These are phyloP conservation scores for Coelopa frigida DNA, from an alignment of 1,140 invertebrate species.

Conservation along the genomic window DNA sequence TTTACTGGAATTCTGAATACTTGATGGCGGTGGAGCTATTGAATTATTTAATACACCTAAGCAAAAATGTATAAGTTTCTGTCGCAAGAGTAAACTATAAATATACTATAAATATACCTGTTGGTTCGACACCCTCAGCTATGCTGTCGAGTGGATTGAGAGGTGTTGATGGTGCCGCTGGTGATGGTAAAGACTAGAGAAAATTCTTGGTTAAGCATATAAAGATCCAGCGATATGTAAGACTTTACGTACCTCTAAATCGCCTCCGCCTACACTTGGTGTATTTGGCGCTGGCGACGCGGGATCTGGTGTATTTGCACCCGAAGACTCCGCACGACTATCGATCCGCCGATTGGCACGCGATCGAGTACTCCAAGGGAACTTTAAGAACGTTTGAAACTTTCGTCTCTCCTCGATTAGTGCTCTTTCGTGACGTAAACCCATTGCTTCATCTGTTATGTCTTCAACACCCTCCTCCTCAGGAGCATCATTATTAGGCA, in stretches of 20 bases:
- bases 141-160: conserved; percentile 43
- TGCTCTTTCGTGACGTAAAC: conserved; percentile 60
- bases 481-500: background rate
- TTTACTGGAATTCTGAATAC: conserved; percentile 23
- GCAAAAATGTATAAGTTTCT: background rate
- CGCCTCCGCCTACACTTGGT: conserved; percentile 16
- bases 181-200: conserved; percentile 46
- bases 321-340: conserved; percentile 61
- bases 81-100: background rate
- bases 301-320: conserved; percentile 64
- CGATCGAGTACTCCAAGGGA: conserved; percentile 53
- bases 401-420: conserved; percentile 73
- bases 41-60: background rate
- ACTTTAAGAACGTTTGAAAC: conserved; percentile 64
- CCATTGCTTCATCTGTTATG: conserved; percentile 62
- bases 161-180: conserved; percentile 48
- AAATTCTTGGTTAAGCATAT: no score
- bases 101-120: no score
- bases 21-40: conserved; percentile 29
- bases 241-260: conserved; percentile 29
- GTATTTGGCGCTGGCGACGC: conserved; percentile 40
- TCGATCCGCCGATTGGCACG: conserved; percentile 57
- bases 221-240: background rate
- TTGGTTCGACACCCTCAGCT: conserved; percentile 10
- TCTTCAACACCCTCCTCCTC: conserved; percentile 44